Percentiles rank a stretch among this genome's conserved stretches.
phyloP scores from a whole-genome alignment of 2,797 vertebrate species.

The Myiothlypis coronata region DNA sequence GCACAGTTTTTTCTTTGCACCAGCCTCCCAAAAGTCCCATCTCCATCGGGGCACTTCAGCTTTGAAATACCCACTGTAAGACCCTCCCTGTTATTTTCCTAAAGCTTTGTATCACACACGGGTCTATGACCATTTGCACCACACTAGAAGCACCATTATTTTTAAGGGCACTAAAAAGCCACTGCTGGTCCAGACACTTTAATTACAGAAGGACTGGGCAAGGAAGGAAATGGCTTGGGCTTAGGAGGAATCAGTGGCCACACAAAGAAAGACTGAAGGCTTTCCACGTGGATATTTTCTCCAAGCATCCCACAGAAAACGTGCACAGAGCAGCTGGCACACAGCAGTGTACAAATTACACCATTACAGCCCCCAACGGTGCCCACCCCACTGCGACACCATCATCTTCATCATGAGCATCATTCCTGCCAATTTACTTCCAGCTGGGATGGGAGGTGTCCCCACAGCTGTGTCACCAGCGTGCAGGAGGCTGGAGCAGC shows the following conservation, averaged over 20 bases:
- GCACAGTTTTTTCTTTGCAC: neutral
- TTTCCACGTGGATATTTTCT: neutral
- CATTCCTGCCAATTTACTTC: neutral
- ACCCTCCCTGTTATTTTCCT: neutral
- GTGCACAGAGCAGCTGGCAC: neutral
- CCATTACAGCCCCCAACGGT: neutral
- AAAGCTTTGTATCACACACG: neutral
- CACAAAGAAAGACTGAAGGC: neutral
- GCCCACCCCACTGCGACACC: neutral
- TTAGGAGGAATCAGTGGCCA: neutral
- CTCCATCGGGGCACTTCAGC: neutral
- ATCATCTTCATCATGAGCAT: neutral
- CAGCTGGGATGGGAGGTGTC: neutral
- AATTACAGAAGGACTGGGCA: neutral
- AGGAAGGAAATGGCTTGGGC: neutral
- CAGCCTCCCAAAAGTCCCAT: neutral
- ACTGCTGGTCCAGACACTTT: neutral
- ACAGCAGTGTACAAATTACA: neutral
- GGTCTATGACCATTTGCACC: neutral
- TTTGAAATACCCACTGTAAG: neutral
- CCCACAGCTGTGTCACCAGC: neutral
- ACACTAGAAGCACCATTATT: neutral
- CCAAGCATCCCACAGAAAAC: neutral
- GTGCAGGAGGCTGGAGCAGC: neutral
- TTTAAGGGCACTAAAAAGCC: neutral